Conservation (phyloP, 1,140 invertebrate species). For the Antheraea pernyi region DNA sequence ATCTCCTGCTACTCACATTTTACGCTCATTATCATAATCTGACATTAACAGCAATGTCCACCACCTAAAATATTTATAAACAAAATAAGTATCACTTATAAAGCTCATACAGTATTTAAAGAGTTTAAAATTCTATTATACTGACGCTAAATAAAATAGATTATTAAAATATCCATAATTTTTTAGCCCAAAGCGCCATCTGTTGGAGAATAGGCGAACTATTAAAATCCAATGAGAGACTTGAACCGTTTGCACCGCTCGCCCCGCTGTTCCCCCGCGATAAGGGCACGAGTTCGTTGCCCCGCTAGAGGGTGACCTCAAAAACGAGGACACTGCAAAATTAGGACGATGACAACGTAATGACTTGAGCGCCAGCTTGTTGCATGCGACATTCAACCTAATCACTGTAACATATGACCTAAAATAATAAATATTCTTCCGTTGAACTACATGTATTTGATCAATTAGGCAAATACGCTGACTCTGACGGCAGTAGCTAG, state of each 20-base stretch:
- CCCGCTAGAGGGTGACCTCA: slow-evolving; percentile 76
- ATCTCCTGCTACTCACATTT: too few species aligned
- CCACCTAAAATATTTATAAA: too few species aligned
- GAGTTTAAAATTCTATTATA: too few species aligned
- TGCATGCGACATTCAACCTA: slow-evolving; percentile 53
- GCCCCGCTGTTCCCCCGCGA: slow-evolving; percentile 60
- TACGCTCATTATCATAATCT: too few species aligned
- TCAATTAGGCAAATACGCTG: slow-evolving; percentile 78
- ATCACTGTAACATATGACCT: slow-evolving; percentile 33
- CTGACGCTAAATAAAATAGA: too few species aligned
- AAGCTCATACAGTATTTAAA: too few species aligned
- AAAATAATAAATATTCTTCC: slow-evolving; percentile 24
- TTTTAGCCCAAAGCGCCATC: slow-evolving; percentile 47
- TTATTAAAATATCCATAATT: neutral
- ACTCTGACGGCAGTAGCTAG: slow-evolving; percentile 68
- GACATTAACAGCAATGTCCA: too few species aligned
- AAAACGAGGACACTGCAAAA: slow-evolving; percentile 79
- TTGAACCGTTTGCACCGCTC: slow-evolving; percentile 46
- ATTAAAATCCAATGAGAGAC: slow-evolving; percentile 37
- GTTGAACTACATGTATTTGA: slow-evolving; percentile 75
- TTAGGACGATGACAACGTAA: slow-evolving; percentile 79
- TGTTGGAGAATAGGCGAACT: slow-evolving; percentile 53
- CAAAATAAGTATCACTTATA: too few species aligned
- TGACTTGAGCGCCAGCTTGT: slow-evolving; percentile 60
- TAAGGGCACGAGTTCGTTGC: slow-evolving; percentile 78